phyloP scores from a whole-genome alignment of 2,888 invertebrate species.

The Oscheius sp. region DNA sequence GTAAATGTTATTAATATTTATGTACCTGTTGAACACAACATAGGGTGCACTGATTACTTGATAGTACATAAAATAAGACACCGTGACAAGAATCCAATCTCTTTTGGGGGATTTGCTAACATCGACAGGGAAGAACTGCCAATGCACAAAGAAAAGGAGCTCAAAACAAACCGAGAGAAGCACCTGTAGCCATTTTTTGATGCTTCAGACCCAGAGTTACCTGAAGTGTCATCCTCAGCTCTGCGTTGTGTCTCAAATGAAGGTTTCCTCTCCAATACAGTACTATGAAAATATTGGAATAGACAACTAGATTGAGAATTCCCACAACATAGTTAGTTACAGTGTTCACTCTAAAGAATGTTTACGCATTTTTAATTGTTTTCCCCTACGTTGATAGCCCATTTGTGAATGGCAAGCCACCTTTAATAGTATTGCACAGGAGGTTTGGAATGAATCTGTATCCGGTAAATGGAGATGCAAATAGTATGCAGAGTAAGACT shows the following conservation, averaged over 20 bases:
- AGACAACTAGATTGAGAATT: background rate
- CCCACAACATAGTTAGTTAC: background rate
- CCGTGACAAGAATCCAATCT: background rate
- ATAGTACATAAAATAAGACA: constrained; percentile 4
- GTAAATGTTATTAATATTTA: background rate
- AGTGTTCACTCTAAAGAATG: background rate
- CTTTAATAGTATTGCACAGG: background rate
- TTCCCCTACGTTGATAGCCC: background rate
- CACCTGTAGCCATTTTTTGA: background rate
- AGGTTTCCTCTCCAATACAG: background rate
- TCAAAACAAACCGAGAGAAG: background rate
- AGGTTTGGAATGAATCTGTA: constrained; percentile 2
- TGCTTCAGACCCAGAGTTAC: background rate
- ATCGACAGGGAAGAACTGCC: background rate
- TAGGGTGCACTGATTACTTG: constrained; percentile 14
- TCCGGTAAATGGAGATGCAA: background rate
- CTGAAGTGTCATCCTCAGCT: constrained; percentile 2
- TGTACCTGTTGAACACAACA: constrained; percentile 14
- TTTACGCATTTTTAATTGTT: background rate
- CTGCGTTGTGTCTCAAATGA: background rate
- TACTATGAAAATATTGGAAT: background rate
- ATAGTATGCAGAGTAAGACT: background rate
- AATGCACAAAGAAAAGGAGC: background rate
- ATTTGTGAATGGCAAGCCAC: background rate
- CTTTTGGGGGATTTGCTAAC: background rate